These are phyloP conservation scores for Labrus mixtus DNA, from an alignment of 2,113 vertebrate species.

Conservation along the genomic window DNA sequence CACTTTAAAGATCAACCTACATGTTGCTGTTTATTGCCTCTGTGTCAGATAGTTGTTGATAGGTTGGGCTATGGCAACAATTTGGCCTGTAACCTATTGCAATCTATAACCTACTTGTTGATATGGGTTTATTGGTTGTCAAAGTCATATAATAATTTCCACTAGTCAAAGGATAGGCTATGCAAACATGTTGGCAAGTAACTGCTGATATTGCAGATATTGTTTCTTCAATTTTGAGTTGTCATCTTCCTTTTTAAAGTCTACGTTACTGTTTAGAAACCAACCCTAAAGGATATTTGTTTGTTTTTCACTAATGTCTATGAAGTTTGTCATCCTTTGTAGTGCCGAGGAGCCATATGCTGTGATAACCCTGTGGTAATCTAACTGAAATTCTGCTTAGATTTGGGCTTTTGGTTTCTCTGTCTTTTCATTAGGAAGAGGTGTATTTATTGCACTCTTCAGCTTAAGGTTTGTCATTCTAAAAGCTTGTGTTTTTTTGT, in stretches of 20 bases:
- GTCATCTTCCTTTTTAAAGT: not conserved
- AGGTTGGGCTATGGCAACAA: conserved; percentile 49
- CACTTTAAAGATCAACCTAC: conserved; percentile 47
- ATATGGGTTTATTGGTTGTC: not conserved
- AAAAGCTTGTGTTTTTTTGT: conserved; percentile 61
- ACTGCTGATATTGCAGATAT: not conserved
- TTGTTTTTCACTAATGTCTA: not conserved
- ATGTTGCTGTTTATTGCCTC: conserved; percentile 66
- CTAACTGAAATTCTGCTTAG: conserved; percentile 46
- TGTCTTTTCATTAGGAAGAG: conserved; percentile 31
- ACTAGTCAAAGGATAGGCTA: not conserved
- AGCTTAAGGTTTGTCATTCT: conserved; percentile 36
- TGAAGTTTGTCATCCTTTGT: conserved; percentile 3
- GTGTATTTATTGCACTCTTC: not conserved
- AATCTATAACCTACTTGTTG: not conserved
- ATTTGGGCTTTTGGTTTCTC: conserved; percentile 17
- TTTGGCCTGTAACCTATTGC: conserved; percentile 20
- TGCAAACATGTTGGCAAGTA: not conserved
- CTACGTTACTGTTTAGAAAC: not conserved
- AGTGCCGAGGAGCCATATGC: conserved; percentile 43
- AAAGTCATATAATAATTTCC: not conserved
- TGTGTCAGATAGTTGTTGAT: conserved; percentile 64
- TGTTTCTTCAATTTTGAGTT: not conserved
- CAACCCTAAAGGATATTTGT: not conserved
- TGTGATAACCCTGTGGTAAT: conserved; percentile 65